Conservation (phyloP, 2,113 vertebrate species). For the Cyphomyrus discorhynchus region DNA sequence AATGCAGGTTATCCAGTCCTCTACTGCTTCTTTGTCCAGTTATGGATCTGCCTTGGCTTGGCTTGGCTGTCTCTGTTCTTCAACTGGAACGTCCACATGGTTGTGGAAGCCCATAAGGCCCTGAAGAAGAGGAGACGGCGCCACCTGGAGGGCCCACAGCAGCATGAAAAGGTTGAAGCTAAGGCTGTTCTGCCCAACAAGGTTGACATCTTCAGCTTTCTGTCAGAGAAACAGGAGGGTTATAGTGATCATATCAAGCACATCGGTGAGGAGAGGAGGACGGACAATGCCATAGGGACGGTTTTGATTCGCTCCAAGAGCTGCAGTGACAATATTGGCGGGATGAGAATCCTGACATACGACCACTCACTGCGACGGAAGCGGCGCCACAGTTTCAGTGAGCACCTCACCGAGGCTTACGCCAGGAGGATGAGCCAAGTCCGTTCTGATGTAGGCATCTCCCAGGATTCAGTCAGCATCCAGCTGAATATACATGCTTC, state of each 20-base stretch:
- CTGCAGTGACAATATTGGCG: constrained; percentile 56
- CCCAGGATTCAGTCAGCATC: constrained; percentile 43
- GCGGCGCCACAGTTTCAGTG: constrained; percentile 55
- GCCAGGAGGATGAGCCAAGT: constrained; percentile 49
- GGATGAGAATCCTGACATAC: constrained; percentile 43
- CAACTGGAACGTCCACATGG: constrained; percentile 99
- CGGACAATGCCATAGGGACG: constrained; percentile 55
- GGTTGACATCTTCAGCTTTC: constrained; percentile 85
- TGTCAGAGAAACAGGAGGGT: constrained; percentile 80
- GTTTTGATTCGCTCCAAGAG: constrained; percentile 62
- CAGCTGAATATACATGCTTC: constrained; percentile 55
- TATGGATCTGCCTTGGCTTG: constrained; percentile 94
- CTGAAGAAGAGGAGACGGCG: constrained; percentile 82
- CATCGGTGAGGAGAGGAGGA: constrained; percentile 61
- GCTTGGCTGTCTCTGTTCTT: constrained; percentile 97
- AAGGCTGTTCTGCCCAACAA: constrained; percentile 49
- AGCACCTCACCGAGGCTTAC: constrained; percentile 58
- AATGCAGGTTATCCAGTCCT: constrained; percentile 70
- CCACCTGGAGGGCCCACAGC: constrained; percentile 60
- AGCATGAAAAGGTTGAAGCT: constrained; percentile 44
- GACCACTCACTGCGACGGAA: constrained; percentile 53
- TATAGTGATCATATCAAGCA: constrained; percentile 86
- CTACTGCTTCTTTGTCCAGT: constrained; percentile 81
- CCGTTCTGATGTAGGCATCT: constrained; percentile 35
- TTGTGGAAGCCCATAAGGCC: constrained; percentile 89